These are phyloP conservation scores for Augochlora pura DNA, from an alignment of 1,140 invertebrate genomes.

Conservation along the genomic window DNA sequence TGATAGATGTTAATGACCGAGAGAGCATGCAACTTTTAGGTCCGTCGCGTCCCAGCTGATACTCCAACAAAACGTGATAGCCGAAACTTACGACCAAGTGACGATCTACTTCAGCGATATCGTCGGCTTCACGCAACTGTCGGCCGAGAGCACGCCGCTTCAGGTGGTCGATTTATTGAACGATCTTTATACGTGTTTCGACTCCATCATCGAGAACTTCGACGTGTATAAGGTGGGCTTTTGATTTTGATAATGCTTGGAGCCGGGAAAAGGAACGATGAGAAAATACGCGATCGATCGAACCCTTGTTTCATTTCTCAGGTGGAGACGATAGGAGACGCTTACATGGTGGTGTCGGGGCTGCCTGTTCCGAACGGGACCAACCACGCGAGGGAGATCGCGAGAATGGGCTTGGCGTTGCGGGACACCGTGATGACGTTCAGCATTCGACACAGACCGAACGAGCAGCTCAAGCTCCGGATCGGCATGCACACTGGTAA, in stretches of 20 bases:
- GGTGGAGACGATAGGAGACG: conserved; percentile 98
- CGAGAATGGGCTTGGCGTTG: conserved; percentile 93
- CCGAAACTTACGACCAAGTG: conserved; percentile 96
- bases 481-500: conserved; percentile 97
- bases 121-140: conserved; percentile 96
- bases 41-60: conserved; percentile 95
- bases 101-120: conserved; percentile 99
- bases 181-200: conserved; percentile 97
- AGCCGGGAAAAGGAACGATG: too few species aligned
- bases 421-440: conserved; percentile 93
- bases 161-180: conserved; percentile 98
- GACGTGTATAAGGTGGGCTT: conserved; percentile 98
- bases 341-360: conserved; percentile 97
- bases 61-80: conserved; percentile 92
- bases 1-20: too few species aligned
- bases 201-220: conserved; percentile 97
- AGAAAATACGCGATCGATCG: too few species aligned
- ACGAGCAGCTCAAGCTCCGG: conserved; percentile 93
- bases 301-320: conserved; percentile 71
- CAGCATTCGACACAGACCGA: conserved; percentile 92
- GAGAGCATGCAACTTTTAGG: conserved; percentile 75
- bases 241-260: too few species aligned
- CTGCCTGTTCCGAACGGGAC: conserved; percentile 93
- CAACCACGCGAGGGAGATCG: conserved; percentile 94
- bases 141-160: conserved; percentile 94